These are phyloP conservation scores for Cottus gobio DNA, from an alignment of 2,113 vertebrate genomes.

Conservation along the genomic window DNA sequence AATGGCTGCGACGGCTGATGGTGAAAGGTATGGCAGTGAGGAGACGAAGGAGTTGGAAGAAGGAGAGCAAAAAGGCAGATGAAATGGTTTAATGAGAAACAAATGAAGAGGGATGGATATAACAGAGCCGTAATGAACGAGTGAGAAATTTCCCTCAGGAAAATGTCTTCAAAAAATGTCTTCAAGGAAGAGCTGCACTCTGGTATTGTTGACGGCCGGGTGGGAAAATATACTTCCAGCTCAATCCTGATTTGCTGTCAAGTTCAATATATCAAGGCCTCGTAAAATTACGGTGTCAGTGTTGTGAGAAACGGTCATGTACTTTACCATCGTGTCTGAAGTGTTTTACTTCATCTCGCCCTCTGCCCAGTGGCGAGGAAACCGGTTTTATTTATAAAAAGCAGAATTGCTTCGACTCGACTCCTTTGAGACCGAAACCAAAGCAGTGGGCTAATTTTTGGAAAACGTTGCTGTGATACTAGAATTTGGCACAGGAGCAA, in stretches of 20 bases:
- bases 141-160: conserved; percentile 30
- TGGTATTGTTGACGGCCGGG: conserved; percentile 32
- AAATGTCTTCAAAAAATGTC: conserved; percentile 44
- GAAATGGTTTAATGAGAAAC: conserved; percentile 18
- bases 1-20: conserved; percentile 11
- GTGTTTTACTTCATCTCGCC: conserved; percentile 49
- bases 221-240: conserved; percentile 55
- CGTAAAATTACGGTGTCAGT: conserved; percentile 53
- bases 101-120: conserved; percentile 3
- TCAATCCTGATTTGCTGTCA: conserved; percentile 69
- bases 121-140: conserved; percentile 24
- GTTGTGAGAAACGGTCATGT: conserved; percentile 46
- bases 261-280: conserved; percentile 63
- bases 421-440: conserved; percentile 15
- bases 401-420: neutral
- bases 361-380: conserved; percentile 38
- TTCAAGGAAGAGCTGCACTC: conserved; percentile 32
- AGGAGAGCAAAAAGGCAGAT: neutral
- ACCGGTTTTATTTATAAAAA: conserved; percentile 39
- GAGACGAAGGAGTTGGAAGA: neutral
- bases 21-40: neutral
- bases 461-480: conserved; percentile 9
- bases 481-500: neutral
- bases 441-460: conserved; percentile 9
- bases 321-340: conserved; percentile 38